Evolutionary conservation across 2,113 vertebrate genomes (phyloP).

Genomic region (Halcyon malimbica): DNA sequence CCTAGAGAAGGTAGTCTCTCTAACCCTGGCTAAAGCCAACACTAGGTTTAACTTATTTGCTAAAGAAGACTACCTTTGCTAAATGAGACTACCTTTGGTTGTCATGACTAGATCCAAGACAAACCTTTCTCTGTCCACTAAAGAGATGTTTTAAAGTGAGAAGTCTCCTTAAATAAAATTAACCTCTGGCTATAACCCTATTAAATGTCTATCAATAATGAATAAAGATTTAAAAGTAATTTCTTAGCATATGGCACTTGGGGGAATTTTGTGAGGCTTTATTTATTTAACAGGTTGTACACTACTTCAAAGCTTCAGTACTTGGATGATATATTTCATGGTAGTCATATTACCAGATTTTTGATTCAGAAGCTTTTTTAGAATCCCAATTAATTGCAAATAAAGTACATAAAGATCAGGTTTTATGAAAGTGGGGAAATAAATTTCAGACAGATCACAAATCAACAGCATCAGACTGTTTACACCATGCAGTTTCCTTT

Average conservation of each 20-base stretch:
- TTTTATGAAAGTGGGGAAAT: background rate
- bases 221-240: background rate
- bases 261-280: fast-evolving
- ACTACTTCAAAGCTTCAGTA: background rate
- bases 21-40: background rate
- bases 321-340: background rate
- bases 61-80: background rate
- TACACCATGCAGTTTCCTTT: background rate
- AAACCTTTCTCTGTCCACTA: background rate
- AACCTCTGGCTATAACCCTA: background rate
- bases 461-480: background rate
- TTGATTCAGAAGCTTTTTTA: background rate
- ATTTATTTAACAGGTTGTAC: background rate
- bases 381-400: background rate
- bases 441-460: background rate
- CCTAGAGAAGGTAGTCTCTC: background rate
- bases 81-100: background rate
- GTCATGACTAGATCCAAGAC: background rate
- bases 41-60: background rate
- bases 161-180: background rate
- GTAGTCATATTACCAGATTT: background rate
- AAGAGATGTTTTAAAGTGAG: background rate
- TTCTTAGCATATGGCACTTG: background rate
- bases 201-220: background rate
- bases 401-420: background rate